Percentiles rank a stretch among this genome's conserved stretches.
phyloP scores from a whole-genome alignment of 2,113 vertebrate genomes.

The Neotragus moschatus region DNA sequence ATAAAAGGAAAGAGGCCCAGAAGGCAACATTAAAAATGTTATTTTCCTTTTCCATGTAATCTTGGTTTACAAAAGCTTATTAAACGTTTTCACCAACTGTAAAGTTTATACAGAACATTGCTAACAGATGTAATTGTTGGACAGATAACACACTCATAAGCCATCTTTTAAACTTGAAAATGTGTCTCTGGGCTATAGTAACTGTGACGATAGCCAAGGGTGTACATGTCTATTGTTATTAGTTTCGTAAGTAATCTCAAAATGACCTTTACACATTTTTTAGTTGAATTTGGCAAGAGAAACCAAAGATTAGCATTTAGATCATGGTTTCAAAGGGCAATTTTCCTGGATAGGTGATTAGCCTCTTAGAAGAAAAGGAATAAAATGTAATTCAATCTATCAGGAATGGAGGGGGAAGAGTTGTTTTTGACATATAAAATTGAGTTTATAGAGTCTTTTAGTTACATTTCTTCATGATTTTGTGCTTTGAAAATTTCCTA shows the following conservation, averaged over 20 bases:
- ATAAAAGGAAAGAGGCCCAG: background rate
- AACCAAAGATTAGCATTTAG: background rate
- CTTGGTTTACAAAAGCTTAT: slow-evolving; percentile 24
- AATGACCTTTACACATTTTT: background rate
- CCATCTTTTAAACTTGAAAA: slow-evolving; percentile 17
- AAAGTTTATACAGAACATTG: slow-evolving; percentile 41
- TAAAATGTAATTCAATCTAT: background rate
- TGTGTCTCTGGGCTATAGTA: background rate
- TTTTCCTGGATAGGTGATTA: background rate
- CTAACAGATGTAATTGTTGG: slow-evolving; percentile 38
- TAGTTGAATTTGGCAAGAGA: background rate
- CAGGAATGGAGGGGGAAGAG: background rate
- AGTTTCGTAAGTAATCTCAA: background rate
- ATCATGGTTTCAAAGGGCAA: background rate
- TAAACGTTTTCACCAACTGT: slow-evolving; percentile 16
- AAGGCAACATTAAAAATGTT: background rate
- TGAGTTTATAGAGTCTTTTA: background rate
- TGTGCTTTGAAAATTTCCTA: background rate
- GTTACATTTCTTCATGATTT: background rate
- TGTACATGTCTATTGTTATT: background rate
- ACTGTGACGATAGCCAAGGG: background rate
- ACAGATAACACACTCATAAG: slow-evolving; percentile 9
- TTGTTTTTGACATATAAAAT: background rate
- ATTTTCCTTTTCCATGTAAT: slow-evolving; percentile 21
- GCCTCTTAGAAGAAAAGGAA: background rate